phyloP scores from a whole-genome alignment of 2,888 invertebrate genomes.

The Hemithea aestivaria region DNA sequence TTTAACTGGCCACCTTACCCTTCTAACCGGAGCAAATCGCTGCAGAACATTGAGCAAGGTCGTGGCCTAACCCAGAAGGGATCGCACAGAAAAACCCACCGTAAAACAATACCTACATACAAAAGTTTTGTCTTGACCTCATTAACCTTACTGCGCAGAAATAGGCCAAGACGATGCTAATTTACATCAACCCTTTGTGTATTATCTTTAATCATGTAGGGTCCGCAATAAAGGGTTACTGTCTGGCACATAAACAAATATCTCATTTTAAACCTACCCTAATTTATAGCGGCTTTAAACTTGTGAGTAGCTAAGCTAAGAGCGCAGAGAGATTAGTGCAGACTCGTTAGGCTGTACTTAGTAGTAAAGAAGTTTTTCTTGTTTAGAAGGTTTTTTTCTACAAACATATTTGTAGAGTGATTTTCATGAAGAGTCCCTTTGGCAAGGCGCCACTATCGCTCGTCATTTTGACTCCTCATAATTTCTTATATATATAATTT shows the following conservation, averaged over 20 bases:
- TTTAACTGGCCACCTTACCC: too few species aligned
- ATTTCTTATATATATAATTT: too few species aligned
- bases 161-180: slow-evolving; percentile 22
- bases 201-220: slow-evolving; percentile 25
- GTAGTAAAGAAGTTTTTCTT: background rate
- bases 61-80: too few species aligned
- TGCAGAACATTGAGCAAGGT: too few species aligned
- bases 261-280: slow-evolving; percentile 33
- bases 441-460: too few species aligned
- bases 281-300: slow-evolving; percentile 36
- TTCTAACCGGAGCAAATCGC: too few species aligned
- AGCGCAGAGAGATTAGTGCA: slow-evolving; percentile 32
- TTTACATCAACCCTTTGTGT: slow-evolving; percentile 28
- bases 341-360: slow-evolving; percentile 32
- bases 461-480: too few species aligned
- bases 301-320: slow-evolving; percentile 28
- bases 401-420: too few species aligned
- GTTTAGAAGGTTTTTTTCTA: background rate
- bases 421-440: too few species aligned
- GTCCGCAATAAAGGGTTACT: slow-evolving; percentile 24
- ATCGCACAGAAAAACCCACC: too few species aligned
- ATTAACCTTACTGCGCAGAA: slow-evolving; percentile 9
- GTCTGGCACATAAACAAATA: slow-evolving; percentile 28
- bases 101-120: slow-evolving; percentile 1
- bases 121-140: slow-evolving; percentile 8